phyloP scores from a whole-genome alignment of 1,140 invertebrate species.

The Rhopalosiphum padi region DNA sequence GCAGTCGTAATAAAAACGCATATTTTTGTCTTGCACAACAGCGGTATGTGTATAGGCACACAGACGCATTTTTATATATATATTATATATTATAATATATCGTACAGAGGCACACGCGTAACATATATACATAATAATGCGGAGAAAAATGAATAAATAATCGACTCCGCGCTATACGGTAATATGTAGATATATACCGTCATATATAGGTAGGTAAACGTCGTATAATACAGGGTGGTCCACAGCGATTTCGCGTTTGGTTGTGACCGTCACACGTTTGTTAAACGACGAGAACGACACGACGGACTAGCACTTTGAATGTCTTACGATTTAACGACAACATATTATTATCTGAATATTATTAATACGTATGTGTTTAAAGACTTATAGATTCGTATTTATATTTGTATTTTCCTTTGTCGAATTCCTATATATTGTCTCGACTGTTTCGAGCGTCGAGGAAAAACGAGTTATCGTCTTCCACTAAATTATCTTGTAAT shows the following conservation, averaged over 20 bases:
- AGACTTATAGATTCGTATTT: neutral
- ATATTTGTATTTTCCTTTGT: neutral
- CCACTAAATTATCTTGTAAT: neutral
- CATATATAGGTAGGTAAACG: neutral
- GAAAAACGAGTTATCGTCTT: neutral
- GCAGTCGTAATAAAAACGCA: neutral
- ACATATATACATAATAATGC: neutral
- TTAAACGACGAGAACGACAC: too few relatives aligned
- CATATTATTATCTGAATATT: too few relatives aligned
- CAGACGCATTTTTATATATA: neutral
- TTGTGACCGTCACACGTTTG: too few relatives aligned
- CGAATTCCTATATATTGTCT: too few relatives aligned
- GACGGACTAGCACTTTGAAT: too few relatives aligned
- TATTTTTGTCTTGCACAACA: constrained; percentile 17
- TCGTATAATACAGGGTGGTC: too few relatives aligned
- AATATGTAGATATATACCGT: too few relatives aligned
- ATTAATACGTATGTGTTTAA: neutral
- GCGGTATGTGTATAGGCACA: neutral
- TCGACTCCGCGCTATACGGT: too few relatives aligned
- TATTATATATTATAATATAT: neutral
- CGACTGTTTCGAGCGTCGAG: neutral
- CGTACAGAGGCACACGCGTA: neutral
- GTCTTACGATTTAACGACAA: too few relatives aligned
- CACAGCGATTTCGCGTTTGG: too few relatives aligned
- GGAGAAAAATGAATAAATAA: neutral